Conservation (phyloP, 1,140 invertebrate species). For the Apis florea region DNA sequence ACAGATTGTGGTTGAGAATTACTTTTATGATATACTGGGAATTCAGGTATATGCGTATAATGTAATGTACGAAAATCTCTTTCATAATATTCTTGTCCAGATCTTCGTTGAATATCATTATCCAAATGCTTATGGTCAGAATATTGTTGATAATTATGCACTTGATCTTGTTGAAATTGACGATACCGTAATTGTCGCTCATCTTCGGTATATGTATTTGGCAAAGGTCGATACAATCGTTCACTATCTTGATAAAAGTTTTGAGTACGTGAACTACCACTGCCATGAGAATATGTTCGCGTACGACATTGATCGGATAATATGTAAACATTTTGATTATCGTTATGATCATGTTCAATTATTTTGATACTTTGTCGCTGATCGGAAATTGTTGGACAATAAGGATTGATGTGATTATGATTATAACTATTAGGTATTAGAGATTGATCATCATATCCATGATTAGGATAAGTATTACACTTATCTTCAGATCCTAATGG, state of each 20-base stretch:
- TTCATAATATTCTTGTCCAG: conserved; percentile 62
- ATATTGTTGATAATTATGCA: conserved; percentile 57
- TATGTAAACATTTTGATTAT: conserved; percentile 77
- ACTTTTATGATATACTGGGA: conserved; percentile 58
- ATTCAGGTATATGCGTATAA: conserved; percentile 63
- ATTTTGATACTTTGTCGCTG: conserved; percentile 67
- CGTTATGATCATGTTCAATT: conserved; percentile 73
- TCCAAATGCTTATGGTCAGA: conserved; percentile 66
- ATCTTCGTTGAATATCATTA: conserved; percentile 65
- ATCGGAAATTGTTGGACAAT: conserved; percentile 63
- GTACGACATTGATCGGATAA: conserved; percentile 73
- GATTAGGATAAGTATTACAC: conserved; percentile 60
- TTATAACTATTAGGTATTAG: conserved; percentile 50
- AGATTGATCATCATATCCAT: conserved; percentile 62
- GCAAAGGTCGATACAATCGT: conserved; percentile 67
- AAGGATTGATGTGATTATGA: conserved; percentile 66
- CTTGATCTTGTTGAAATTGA: conserved; percentile 59
- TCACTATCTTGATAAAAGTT: conserved; percentile 70
- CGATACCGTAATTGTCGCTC: conserved; percentile 71
- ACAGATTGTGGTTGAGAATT: conserved; percentile 49
- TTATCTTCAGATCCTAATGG: conserved; percentile 71
- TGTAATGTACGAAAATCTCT: conserved; percentile 62
- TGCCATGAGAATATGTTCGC: conserved; percentile 74
- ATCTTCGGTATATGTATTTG: conserved; percentile 73
- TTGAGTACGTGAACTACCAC: conserved; percentile 63